Evolutionary conservation across 2,888 invertebrate species (phyloP).

Genomic region (Camponotus fellah): DNA sequence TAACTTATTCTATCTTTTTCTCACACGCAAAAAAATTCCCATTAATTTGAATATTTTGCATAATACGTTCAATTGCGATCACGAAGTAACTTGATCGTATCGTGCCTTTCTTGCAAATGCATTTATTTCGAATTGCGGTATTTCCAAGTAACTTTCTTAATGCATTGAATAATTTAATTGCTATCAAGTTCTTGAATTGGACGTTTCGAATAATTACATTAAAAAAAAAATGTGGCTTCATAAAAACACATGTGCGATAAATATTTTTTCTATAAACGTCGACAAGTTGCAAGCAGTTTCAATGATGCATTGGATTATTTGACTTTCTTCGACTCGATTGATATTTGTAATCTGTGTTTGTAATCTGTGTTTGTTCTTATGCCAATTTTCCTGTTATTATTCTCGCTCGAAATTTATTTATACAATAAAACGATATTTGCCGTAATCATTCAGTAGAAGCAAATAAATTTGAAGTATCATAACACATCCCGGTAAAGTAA

Average conservation of each 20-base stretch:
- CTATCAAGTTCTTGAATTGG: not conserved
- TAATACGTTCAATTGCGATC: slow-evolving; percentile 7
- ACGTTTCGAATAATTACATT: not conserved
- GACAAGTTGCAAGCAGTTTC: not conserved
- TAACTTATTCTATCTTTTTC: slow-evolving; percentile 19
- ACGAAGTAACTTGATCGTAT: not conserved
- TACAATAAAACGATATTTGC: not conserved
- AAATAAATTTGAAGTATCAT: not conserved
- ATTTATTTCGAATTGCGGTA: not conserved
- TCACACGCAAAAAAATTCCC: not conserved
- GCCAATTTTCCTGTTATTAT: slow-evolving; percentile 32
- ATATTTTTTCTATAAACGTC: not conserved
- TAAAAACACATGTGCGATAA: not conserved
- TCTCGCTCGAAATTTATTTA: slow-evolving; percentile 18
- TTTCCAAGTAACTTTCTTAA: not conserved
- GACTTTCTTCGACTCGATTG: not conserved
- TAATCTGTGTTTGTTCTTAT: slow-evolving; percentile 21
- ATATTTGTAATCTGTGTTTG: slow-evolving; percentile 9
- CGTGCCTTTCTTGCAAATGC: slow-evolving; percentile 9
- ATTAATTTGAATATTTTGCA: slow-evolving; percentile 21
- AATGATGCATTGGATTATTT: slow-evolving; percentile 14
- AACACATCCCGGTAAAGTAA: not conserved
- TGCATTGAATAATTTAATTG: not conserved
- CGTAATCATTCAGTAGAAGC: not conserved
- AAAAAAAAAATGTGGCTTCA: not conserved